These are phyloP conservation scores for Lepidurus couesii DNA, from an alignment of 1,140 invertebrate genomes.

Conservation along the genomic window DNA sequence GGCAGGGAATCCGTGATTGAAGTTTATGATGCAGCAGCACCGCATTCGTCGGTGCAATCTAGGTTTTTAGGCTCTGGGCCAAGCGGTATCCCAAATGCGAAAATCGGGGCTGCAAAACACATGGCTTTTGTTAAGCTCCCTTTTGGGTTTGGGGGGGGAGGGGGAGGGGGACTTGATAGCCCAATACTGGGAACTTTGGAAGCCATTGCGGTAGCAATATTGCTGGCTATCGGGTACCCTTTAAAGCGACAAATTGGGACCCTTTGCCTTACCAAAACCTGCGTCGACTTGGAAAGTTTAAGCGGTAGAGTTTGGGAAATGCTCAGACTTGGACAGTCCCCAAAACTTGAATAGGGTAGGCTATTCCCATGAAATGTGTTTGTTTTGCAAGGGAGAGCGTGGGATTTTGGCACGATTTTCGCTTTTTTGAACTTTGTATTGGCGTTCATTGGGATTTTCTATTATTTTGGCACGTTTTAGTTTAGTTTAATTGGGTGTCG, in stretches of 20 bases:
- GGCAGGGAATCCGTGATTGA: slow-evolving; percentile 12
- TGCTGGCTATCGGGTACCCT: neutral
- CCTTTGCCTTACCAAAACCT: neutral
- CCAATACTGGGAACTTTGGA: slow-evolving; percentile 8
- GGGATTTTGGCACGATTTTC: too few relatives aligned
- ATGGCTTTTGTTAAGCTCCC: neutral
- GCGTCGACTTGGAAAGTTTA: neutral
- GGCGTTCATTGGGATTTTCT: neutral
- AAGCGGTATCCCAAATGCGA: neutral
- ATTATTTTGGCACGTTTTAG: neutral
- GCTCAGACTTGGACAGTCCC: neutral
- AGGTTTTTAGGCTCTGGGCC: neutral
- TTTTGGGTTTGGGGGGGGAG: too few relatives aligned
- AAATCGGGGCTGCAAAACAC: neutral
- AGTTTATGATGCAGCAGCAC: neutral
- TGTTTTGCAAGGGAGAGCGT: too few relatives aligned
- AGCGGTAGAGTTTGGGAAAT: neutral
- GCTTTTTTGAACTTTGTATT: too few relatives aligned
- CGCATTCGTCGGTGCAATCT: neutral
- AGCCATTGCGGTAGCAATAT: slow-evolving; percentile 14
- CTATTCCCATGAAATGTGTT: too few relatives aligned
- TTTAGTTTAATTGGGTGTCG: neutral
- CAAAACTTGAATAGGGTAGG: too few relatives aligned
- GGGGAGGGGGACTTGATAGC: neutral
- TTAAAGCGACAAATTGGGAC: slow-evolving; percentile 9